These are phyloP conservation scores for Cotesia glomerata DNA, from an alignment of 1,140 invertebrate genomes.

Conservation along the genomic window DNA sequence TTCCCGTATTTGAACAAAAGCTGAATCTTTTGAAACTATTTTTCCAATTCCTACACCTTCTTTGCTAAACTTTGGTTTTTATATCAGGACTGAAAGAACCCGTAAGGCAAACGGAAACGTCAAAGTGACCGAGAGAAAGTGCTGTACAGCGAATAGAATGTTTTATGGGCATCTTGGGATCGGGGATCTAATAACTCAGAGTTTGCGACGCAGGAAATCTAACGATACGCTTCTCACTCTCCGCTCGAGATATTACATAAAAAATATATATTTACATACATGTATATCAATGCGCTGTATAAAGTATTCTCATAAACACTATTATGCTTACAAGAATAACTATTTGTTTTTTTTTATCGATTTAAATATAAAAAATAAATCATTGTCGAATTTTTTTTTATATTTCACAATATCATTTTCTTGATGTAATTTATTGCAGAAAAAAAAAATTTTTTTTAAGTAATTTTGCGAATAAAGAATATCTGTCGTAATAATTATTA, in stretches of 20 bases:
- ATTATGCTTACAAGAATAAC: too few relatives aligned
- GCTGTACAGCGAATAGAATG: background rate
- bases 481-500: too few relatives aligned
- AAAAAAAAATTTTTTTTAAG: too few relatives aligned
- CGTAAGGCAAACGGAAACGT: background rate
- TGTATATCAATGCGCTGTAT: too few relatives aligned
- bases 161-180: conserved; percentile 1
- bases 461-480: too few relatives aligned
- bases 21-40: background rate
- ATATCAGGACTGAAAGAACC: background rate
- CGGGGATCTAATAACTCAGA: background rate
- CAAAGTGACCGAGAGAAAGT: background rate
- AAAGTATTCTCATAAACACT: too few relatives aligned
- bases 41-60: background rate
- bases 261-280: background rate
- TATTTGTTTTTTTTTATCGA: too few relatives aligned
- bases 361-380: too few relatives aligned
- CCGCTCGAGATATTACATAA: background rate
- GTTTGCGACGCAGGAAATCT: background rate
- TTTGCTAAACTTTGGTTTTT: background rate
- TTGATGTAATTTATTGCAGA: too few relatives aligned
- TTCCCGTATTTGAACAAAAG: background rate
- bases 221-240: background rate
- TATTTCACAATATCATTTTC: too few relatives aligned
- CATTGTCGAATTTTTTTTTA: too few relatives aligned